Base-by-base conservation (phyloP, 2,113 vertebrate genomes). In the Forbesichthys papilliferus region DNA sequence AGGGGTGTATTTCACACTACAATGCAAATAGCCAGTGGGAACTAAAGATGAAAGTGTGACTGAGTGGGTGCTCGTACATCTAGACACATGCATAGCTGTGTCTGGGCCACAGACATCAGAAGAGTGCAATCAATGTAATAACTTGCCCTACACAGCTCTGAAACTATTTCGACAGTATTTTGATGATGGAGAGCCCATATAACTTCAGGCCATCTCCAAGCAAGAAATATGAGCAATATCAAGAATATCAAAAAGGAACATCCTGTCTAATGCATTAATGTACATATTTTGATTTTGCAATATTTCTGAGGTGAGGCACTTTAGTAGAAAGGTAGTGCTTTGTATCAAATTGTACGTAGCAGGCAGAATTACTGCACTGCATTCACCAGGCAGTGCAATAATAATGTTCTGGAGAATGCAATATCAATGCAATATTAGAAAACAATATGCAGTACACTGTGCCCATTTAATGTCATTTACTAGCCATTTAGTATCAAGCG, bases 1-100 rank as follows among this genome's bases (percentile, higher is more conserved):
- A 62, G 58, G 62, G 64, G 36, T 80, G 46, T 27, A 60, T 64
- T 69, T 66, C 48, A 33, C 18, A 13, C 48, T 57, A 11, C 33
- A 36, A 13, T 20, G 33, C 34, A n/a, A 61, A 71, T 14, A 34
- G 36, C 27, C 54, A 46, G 9, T 68, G 20, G 46, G 12, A 27
- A 33, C 7, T 18, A 9, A 5, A 56, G 27, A 63, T 42, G 11
- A 61, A 42, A 42, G 36, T 42, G 36, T 42, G 36, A 66, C 48
- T 1, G 42, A 67, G 16, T 16, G 14, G 60, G n/a, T 48, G 51
- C 63, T 18, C 33, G n/a, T 48, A 64, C 48, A 65, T 34, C 63
- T 65, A 7, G 64, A 57, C 4, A 47, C 48, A 57, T 1, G 20
- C 48, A 11, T 27, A 46, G 36, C 53, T 16, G 3, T 27, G n/a